Evolutionary conservation across 2,888 invertebrate genomes (phyloP), one percentile per base, ranked within the genome.

Genomic region (Adelphocoris suturalis): DNA sequence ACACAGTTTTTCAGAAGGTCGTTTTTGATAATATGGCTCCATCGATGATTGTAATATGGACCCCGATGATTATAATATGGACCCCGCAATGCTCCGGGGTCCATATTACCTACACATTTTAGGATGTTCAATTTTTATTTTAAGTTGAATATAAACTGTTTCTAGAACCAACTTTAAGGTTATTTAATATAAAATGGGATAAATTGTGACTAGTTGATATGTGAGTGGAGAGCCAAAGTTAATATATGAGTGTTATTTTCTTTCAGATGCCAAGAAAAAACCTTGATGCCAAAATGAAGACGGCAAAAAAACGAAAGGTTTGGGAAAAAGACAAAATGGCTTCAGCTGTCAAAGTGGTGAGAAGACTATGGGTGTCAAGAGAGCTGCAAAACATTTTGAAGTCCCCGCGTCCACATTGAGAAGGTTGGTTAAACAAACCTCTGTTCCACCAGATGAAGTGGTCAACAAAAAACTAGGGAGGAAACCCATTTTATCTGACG

Each of bases 281-380:
- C 52, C 52, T 52, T 52, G 52, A 52, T 16, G 52, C 16, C 52
- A 52, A 52, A 52, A 52, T 52, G 52, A 7, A 52, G 52, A 52
- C 52, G 52, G 76, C 76, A 76, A 76, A 76, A 37, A 76, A 76
- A 37, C 27, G 76, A 37, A 76, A 76, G 14, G 27, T 28, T 27
- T 76, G 76, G 76, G 76, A 76, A 27, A 27, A 27, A 12, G 76
- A 76, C 27, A 76, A 76, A 37, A 76, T 76, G 76, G 37, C 27
- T 28, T 27, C 76, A 76, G 76, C 76, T 76, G 76, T 76, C 27
- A 37, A 27, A 76, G 76, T 37, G 37, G 76, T 76, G 12, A 9
- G 76, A 37, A 75, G 27, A 75, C 19, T 23, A 75, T 75, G 75
- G 75, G 75, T 27, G 19, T 23, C 75, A 19, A 23, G 75, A 75